Percentiles rank a stretch among this genome's conserved stretches.
phyloP scores from a whole-genome alignment of 2,113 vertebrate genomes.

The Podocnemis expansa region DNA sequence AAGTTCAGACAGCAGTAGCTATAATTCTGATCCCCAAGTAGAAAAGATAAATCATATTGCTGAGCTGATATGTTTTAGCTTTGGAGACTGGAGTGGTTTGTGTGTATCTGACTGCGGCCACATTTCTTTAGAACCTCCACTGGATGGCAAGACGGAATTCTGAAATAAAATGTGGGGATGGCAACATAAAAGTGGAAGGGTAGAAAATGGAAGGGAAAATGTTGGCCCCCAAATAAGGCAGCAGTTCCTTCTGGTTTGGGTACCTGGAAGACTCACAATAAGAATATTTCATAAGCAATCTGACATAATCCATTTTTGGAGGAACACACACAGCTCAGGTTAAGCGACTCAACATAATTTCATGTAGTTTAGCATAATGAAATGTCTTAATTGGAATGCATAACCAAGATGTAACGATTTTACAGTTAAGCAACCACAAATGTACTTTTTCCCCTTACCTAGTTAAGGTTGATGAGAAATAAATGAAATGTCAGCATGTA shows the following conservation, averaged over 20 bases:
- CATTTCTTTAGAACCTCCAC: neutral
- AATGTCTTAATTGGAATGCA: neutral
- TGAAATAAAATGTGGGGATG: neutral
- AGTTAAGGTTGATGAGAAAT: neutral
- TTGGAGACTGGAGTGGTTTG: neutral
- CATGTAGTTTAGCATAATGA: neutral
- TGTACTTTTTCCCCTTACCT: neutral
- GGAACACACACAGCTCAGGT: neutral
- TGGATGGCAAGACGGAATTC: neutral
- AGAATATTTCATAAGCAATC: neutral
- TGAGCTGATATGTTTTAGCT: neutral
- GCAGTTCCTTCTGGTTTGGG: neutral
- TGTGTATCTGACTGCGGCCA: neutral
- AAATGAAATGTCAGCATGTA: neutral
- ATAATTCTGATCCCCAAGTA: neutral
- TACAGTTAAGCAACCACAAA: neutral
- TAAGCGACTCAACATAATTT: rapidly evolving
- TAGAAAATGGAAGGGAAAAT: neutral
- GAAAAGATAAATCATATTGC: neutral
- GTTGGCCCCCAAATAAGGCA: neutral
- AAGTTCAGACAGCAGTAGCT: neutral
- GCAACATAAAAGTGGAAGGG: neutral
- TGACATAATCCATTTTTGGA: neutral
- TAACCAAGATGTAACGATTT: neutral
- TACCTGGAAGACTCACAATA: neutral